Evolutionary conservation across 2,113 vertebrate species (phyloP).

Genomic region (Siphamia tubifer): DNA sequence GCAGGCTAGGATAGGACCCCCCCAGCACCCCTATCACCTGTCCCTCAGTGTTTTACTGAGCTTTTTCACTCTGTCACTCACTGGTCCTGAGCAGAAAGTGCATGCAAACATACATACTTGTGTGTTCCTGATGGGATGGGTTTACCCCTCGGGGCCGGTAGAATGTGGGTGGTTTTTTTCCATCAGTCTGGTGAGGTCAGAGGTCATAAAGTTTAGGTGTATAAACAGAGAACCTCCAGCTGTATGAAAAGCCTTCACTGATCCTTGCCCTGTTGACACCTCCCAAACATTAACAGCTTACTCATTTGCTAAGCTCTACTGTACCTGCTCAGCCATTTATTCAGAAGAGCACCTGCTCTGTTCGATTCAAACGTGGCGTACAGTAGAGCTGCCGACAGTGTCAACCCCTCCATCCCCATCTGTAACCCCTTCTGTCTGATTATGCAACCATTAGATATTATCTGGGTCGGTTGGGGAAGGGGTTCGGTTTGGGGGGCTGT

Average conservation of each 20-base stretch:
- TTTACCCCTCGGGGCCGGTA: constrained; percentile 38
- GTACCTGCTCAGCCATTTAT: constrained; percentile 19
- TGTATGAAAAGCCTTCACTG: constrained; percentile 18
- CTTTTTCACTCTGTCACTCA: constrained; percentile 61
- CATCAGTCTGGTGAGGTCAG: constrained; percentile 40
- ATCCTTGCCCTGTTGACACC: constrained; percentile 54
- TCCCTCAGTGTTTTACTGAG: constrained; percentile 51
- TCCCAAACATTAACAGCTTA: constrained; percentile 43
- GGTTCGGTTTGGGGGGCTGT: constrained; percentile 5
- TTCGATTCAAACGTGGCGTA: constrained; percentile 42
- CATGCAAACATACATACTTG: constrained; percentile 18
- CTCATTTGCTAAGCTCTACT: constrained; percentile 31
- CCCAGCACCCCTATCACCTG: constrained; percentile 42
- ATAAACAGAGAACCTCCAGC: constrained; percentile 48
- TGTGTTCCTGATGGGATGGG: constrained; percentile 3
- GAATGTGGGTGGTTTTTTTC: constrained; percentile 8
- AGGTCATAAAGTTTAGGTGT: constrained; percentile 58
- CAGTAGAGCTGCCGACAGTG: constrained; percentile 8
- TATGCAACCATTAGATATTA: constrained; percentile 30
- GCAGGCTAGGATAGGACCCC: constrained; percentile 35
- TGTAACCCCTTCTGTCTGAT: constrained; percentile 8
- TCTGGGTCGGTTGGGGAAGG: constrained; percentile 8
- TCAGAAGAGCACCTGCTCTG: constrained; percentile 54
- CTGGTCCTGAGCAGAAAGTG: constrained; percentile 20
- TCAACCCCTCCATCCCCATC: constrained; percentile 32